phyloP scores from a whole-genome alignment of 2,113 vertebrate species.

The Lasiurus borealis region DNA sequence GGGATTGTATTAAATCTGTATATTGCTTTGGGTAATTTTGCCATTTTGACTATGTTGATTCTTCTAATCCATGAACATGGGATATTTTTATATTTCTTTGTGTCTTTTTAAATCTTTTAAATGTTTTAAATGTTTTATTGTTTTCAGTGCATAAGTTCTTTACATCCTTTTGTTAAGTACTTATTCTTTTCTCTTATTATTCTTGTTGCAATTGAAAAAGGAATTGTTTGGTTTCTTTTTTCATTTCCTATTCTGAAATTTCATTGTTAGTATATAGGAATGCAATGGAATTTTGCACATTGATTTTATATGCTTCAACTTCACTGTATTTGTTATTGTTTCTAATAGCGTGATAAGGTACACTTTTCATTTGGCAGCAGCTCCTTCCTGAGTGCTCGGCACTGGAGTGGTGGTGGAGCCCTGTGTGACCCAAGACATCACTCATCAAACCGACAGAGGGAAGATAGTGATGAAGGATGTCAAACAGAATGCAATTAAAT shows the following conservation, averaged over 20 bases:
- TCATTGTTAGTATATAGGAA: too few relatives aligned
- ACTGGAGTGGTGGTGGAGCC: neutral
- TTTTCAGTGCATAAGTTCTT: neutral
- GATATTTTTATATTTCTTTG: neutral
- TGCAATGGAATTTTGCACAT: too few relatives aligned
- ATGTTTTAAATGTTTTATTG: neutral
- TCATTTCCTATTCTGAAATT: too few relatives aligned
- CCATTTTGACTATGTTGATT: neutral
- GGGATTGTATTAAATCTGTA: neutral
- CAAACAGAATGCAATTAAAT: neutral
- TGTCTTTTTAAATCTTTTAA: neutral
- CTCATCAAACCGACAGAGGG: neutral
- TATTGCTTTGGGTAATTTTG: neutral
- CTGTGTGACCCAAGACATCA: neutral
- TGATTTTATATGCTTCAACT: too few relatives aligned
- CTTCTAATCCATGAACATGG: neutral
- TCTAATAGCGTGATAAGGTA: neutral
- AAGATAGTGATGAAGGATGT: neutral
- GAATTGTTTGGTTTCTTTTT: too few relatives aligned
- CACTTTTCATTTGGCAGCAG: neutral
- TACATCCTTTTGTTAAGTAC: neutral
- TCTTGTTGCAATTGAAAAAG: too few relatives aligned
- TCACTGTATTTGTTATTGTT: too few relatives aligned
- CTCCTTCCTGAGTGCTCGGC: neutral
- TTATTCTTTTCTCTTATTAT: neutral